Evolutionary conservation across 2,113 vertebrate species (phyloP).

Genomic region (Engraulis encrasicolus): DNA sequence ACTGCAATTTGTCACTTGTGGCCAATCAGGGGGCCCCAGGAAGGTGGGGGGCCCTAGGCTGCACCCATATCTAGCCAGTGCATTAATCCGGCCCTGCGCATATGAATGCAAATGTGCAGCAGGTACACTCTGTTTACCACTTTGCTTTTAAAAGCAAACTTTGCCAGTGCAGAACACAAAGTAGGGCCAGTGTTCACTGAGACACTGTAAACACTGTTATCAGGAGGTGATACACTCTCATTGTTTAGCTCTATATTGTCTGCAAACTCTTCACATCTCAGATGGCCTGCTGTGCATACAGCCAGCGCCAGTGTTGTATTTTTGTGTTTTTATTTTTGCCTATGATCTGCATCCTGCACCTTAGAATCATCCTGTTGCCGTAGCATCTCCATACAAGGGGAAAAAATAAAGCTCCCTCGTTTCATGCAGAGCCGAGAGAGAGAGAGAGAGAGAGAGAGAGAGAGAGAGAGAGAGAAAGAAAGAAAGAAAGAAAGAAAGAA

Average conservation of each 20-base stretch:
- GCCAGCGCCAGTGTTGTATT: no score
- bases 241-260: neutral
- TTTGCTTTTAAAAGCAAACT: neutral
- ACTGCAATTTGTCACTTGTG: no score
- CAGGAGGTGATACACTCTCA: neutral
- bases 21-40: no score
- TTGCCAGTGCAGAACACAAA: neutral
- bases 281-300: neutral
- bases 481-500: no score
- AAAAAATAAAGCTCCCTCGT: conserved; percentile 14
- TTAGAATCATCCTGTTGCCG: neutral
- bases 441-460: neutral
- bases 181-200: neutral
- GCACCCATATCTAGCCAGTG: no score
- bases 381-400: neutral
- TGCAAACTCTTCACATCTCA: neutral
- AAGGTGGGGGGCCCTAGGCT: no score
- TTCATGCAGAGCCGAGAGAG: neutral
- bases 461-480: no score
- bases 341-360: neutral
- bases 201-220: neutral
- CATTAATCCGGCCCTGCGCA: neutral
- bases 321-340: neutral
- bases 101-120: neutral
- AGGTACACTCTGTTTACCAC: neutral